Conservation (phyloP, 2,888 invertebrate species). For the Biston stratarius region DNA sequence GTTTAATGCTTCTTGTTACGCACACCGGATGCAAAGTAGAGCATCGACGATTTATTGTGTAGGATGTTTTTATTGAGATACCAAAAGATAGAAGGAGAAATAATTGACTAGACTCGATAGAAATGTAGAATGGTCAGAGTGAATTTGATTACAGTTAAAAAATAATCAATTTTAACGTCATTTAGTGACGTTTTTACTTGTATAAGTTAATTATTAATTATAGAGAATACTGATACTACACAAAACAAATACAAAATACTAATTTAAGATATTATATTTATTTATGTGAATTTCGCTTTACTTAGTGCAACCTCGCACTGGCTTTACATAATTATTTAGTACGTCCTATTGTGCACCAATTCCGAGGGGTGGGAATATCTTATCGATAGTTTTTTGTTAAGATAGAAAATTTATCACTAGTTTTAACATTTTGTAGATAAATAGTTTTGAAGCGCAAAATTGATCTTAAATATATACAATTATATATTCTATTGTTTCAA, state of each 20-base stretch:
- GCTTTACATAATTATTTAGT: slow-evolving; percentile 81
- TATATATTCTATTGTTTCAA: neutral
- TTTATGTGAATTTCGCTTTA: slow-evolving; percentile 64
- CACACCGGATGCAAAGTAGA: slow-evolving; percentile 45
- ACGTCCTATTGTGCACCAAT: slow-evolving; percentile 75
- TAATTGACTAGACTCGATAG: slow-evolving; percentile 36
- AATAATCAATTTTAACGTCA: slow-evolving; percentile 4
- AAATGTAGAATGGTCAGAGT: slow-evolving; percentile 22
- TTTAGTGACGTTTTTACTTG: neutral
- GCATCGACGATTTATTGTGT: slow-evolving; percentile 39
- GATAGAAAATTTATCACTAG: neutral
- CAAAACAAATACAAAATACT: too few relatives aligned
- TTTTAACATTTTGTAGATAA: too few relatives aligned
- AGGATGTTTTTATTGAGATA: slow-evolving; percentile 43
- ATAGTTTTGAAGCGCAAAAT: neutral
- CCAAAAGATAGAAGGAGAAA: slow-evolving; percentile 37
- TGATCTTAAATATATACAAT: neutral
- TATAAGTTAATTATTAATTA: neutral
- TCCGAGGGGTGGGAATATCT: slow-evolving; percentile 65
- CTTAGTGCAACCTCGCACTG: slow-evolving; percentile 69
- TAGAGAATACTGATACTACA: too few relatives aligned
- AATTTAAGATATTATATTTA: too few relatives aligned
- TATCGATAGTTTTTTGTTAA: slow-evolving; percentile 13
- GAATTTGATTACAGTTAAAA: slow-evolving; percentile 8
- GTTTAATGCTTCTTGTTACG: slow-evolving; percentile 45